Percentiles rank a stretch among this genome's conserved stretches.
Conservation (phyloP, 1,140 invertebrate species). For the Heliothis subflexa region DNA sequence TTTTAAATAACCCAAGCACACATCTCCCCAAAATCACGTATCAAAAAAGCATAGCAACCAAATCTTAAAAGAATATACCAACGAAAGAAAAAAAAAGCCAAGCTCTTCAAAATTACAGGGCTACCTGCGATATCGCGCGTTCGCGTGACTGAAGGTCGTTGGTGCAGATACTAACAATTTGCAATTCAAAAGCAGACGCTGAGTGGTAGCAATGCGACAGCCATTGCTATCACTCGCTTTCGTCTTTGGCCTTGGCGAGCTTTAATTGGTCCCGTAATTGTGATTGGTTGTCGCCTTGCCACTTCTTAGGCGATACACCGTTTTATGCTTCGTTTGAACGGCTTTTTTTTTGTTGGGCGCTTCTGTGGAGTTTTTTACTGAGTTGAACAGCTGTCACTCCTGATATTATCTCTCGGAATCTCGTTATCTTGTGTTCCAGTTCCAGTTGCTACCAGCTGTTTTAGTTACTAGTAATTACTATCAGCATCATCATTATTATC, state of each 20-base stretch:
- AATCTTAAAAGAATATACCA: background rate
- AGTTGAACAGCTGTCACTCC: too few relatives aligned
- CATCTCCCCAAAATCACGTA: background rate
- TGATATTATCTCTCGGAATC: too few relatives aligned
- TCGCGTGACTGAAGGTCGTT: constrained; percentile 74
- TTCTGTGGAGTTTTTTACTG: too few relatives aligned
- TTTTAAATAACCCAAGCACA: background rate
- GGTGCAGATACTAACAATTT: constrained; percentile 72
- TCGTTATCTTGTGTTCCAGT: too few relatives aligned
- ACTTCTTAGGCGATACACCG: constrained; percentile 2
- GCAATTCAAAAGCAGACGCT: constrained; percentile 72
- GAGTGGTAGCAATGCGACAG: constrained; percentile 68
- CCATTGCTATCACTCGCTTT: constrained; percentile 56
- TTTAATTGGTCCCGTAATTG: constrained; percentile 59
- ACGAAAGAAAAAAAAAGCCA: constrained; percentile 15
- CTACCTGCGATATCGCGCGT: constrained; percentile 48
- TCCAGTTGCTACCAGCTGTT: too few relatives aligned
- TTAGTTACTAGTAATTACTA: too few relatives aligned
- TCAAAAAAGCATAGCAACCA: background rate
- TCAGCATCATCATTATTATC: too few relatives aligned
- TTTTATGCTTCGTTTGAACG: background rate
- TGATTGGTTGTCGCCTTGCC: constrained; percentile 34
- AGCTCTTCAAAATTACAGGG: constrained; percentile 35
- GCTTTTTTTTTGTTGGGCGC: too few relatives aligned
- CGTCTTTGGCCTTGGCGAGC: constrained; percentile 57